Percentiles rank a stretch among this genome's conserved stretches.
Evolutionary conservation across 2,888 invertebrate genomes (phyloP).

Genomic region (Acronicta psi): DNA sequence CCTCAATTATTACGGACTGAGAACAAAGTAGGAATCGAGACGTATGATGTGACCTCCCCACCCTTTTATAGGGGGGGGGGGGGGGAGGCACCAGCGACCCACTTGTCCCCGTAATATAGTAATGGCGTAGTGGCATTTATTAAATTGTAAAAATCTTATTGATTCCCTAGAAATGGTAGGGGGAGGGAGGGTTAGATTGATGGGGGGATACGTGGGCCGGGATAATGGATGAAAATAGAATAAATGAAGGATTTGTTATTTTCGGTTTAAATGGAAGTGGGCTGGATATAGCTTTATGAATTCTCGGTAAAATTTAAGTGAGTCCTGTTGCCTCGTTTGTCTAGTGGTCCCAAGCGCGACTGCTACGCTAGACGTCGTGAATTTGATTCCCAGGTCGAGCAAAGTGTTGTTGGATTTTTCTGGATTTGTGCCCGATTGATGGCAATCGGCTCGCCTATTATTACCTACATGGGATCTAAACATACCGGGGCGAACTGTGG

Average conservation of each 20-base stretch:
- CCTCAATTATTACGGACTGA: constrained; percentile 55
- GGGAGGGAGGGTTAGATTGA: constrained; percentile 19
- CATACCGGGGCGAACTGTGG: too few species aligned
- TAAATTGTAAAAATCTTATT: constrained; percentile 64
- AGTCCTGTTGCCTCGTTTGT: too few species aligned
- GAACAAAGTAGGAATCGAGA: constrained; percentile 71
- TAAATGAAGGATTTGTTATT: constrained; percentile 11
- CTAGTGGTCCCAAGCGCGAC: too few species aligned
- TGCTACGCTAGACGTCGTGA: too few species aligned
- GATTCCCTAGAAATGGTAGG: constrained; percentile 48
- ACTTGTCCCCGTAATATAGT: constrained; percentile 74
- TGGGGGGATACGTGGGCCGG: constrained; percentile 20
- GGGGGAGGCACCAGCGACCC: constrained; percentile 67
- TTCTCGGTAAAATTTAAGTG: too few species aligned
- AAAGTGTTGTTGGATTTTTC: too few species aligned
- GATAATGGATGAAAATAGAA: not conserved
- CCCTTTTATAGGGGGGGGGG: constrained; percentile 38
- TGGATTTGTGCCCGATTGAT: too few species aligned
- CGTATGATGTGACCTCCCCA: constrained; percentile 64
- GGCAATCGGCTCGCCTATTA: too few species aligned
- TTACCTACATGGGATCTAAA: too few species aligned
- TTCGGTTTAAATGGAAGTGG: constrained; percentile 18
- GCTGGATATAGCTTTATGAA: too few species aligned
- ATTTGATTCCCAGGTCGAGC: too few species aligned
- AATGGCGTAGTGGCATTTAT: constrained; percentile 65